Evolutionary conservation across 2,113 vertebrate genomes (phyloP).

Genomic region (Galeopterus variegatus): DNA sequence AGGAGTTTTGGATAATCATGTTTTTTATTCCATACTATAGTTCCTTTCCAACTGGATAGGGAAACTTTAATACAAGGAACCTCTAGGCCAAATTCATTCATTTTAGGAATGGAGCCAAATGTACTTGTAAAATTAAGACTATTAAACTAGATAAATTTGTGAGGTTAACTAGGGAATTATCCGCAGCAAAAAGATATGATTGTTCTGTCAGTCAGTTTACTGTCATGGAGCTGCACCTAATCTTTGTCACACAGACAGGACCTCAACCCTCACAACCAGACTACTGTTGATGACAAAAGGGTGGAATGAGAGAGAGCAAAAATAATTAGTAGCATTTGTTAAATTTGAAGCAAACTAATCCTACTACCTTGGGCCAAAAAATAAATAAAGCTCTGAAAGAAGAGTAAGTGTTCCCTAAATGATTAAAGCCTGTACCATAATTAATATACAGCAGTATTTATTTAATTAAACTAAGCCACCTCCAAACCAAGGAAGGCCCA

Average conservation of each 20-base stretch:
- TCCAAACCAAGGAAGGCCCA: constrained; percentile 66
- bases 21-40: not conserved
- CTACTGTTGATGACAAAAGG: not conserved
- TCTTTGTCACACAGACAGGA: not conserved
- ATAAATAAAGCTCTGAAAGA: constrained; percentile 71
- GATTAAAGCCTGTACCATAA: constrained; percentile 83
- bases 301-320: not conserved
- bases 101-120: constrained; percentile 43
- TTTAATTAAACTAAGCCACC: constrained; percentile 85
- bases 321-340: not conserved
- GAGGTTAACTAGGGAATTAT: constrained; percentile 56
- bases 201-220: not conserved
- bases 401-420: constrained; percentile 76
- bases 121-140: not conserved
- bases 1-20: not conserved
- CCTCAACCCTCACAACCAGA: not conserved
- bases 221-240: constrained; percentile 29
- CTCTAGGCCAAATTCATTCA: not conserved
- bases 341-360: constrained; percentile 46
- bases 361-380: not conserved
- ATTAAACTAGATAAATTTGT: not conserved
- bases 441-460: constrained; percentile 81
- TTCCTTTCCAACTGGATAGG: not conserved
- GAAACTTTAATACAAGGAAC: not conserved
- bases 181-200: not conserved